phyloP scores from a whole-genome alignment of 1,140 invertebrate species.

The Brachystomella parvula region DNA sequence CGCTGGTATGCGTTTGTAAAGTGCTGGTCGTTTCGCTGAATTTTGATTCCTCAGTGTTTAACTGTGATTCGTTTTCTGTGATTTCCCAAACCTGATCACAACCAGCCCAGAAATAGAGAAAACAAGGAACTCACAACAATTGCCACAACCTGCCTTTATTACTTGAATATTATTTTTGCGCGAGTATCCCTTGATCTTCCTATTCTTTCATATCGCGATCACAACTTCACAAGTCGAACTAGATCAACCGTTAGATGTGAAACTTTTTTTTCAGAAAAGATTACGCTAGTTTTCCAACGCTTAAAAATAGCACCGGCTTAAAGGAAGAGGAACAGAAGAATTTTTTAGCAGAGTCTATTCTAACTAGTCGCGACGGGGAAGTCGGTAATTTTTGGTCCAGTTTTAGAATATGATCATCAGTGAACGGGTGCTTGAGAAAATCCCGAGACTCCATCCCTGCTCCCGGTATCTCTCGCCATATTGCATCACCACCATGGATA shows the following conservation, averaged over 20 bases:
- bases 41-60: too few species aligned
- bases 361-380: too few species aligned
- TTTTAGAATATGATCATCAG: too few species aligned
- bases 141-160: background rate
- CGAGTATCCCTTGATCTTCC: slow-evolving; percentile 1
- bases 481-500: background rate
- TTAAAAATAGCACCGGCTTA: slow-evolving; percentile 1
- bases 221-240: slow-evolving; percentile 3
- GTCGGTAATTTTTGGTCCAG: background rate
- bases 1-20: too few species aligned
- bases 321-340: slow-evolving; percentile 4
- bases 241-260: background rate
- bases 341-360: background rate
- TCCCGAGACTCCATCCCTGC: too few species aligned
- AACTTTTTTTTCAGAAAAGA: background rate
- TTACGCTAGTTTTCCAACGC: slow-evolving; percentile 8
- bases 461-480: background rate
- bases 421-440: too few species aligned
- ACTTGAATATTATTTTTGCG: background rate
- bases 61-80: too few species aligned
- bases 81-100: background rate
- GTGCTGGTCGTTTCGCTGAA: too few species aligned
- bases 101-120: background rate
- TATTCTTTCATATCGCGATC: slow-evolving; percentile 5
- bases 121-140: background rate